Conservation (phyloP, 1,140 invertebrate genomes). For the Brachionus asplanchnoidis region DNA sequence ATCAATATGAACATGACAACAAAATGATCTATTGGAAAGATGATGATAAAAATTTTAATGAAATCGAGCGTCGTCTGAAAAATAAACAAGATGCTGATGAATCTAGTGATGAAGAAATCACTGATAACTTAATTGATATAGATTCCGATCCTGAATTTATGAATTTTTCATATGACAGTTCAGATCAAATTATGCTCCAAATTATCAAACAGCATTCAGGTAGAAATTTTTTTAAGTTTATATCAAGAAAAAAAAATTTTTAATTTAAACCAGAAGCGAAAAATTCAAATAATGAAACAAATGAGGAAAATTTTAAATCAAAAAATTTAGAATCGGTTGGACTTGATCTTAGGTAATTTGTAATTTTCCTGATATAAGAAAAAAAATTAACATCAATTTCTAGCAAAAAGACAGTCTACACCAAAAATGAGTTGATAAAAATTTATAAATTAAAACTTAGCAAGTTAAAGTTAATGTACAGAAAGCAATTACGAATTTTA, state of each 20-base stretch:
- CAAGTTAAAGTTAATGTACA: slow-evolving; percentile 4
- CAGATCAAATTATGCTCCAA: background rate
- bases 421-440: background rate
- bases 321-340: background rate
- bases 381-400: background rate
- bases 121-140: background rate
- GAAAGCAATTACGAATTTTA: background rate
- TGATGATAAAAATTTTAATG: background rate
- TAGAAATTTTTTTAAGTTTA: background rate
- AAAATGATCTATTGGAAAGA: background rate
- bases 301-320: background rate
- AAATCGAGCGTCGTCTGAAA: background rate
- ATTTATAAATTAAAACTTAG: slow-evolving; percentile 4
- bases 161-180: background rate
- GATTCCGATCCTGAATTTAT: background rate
- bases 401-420: background rate
- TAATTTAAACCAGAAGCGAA: background rate
- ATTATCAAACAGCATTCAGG: background rate
- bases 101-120: background rate
- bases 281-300: background rate
- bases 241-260: background rate
- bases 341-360: background rate
- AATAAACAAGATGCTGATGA: background rate
- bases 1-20: background rate
- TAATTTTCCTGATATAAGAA: background rate